Percentiles rank a stretch among this genome's conserved stretches.
Conservation (phyloP, 2,888 invertebrate genomes). For the Melangyna quadrimaculata region DNA sequence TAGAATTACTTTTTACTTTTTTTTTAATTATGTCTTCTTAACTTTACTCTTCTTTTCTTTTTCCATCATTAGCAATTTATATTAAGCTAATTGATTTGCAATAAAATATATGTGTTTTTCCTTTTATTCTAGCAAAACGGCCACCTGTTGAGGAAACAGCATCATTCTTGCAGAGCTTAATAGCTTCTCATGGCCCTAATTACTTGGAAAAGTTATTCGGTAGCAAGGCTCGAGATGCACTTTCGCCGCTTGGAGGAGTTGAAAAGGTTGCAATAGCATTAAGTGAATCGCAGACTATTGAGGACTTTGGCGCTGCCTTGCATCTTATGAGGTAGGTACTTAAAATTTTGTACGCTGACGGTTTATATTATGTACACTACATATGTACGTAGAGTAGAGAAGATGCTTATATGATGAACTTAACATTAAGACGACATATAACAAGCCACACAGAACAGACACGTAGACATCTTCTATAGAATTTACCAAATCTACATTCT, state of each 20-base stretch:
- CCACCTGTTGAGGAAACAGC: constrained; percentile 98
- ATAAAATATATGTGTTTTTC: constrained; percentile 36
- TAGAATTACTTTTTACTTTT: not conserved
- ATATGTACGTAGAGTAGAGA: too few relatives aligned
- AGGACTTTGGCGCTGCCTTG: constrained; percentile 87
- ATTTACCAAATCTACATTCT: too few relatives aligned
- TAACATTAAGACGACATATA: too few relatives aligned
- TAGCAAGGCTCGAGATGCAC: constrained; percentile 94
- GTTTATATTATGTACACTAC: not conserved
- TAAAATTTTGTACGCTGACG: not conserved
- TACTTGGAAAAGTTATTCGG: constrained; percentile 98
- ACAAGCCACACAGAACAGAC: not conserved
- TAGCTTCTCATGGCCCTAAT: constrained; percentile 97
- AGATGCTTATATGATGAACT: too few relatives aligned
- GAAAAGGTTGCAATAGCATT: constrained; percentile 97
- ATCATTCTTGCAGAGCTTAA: constrained; percentile 94
- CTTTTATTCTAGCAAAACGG: constrained; percentile 88
- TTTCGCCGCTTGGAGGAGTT: constrained; percentile 95
- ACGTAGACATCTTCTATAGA: not conserved
- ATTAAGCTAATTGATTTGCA: constrained; percentile 35
- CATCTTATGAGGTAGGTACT: constrained; percentile 80
- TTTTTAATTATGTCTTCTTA: constrained; percentile 13
- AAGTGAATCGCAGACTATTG: constrained; percentile 96
- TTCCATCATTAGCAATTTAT: constrained; percentile 19
- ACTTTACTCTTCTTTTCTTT: not conserved